Base-by-base conservation (phyloP, 2,797 vertebrate species). In the Philypnodon macrostomus region DNA sequence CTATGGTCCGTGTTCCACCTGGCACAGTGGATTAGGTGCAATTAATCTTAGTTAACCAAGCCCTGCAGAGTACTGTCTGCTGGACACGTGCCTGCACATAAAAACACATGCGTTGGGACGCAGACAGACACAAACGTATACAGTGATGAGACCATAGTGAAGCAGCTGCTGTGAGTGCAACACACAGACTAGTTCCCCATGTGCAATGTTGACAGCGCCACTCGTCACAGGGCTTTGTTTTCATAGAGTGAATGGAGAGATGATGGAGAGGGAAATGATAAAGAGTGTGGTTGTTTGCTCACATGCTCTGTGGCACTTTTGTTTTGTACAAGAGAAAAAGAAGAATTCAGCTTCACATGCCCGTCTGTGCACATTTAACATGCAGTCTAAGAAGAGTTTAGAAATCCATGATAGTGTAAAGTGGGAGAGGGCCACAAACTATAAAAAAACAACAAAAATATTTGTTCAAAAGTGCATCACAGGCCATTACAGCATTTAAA, bases 41-140 rank as follows among this genome's bases (percentile, higher is more conserved):
- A 88, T 89, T 90, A 87, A 88, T 90, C 87, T 90, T 88, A 72
- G 85, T 91, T 90, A 88, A 85, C 85, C 71, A 68, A 85, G 80
- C 61, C 73, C 79, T 53, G 75, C 37, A 12, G 77, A 74, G 69
- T 53, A 63, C 57, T 69, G 71, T 76, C 70, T 67, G 52, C 53
- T 58, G 59, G 50, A 48, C 31, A 32, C 31, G 19, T 24, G 35
- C 52, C 17, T 2, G 17, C 41, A 63, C 64, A 23, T 29, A 63
- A 34, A 68, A 34, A 69, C 52, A 38, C 54, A 24, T 26, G 17
- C 16, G 8, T 30, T 15, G 0, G 18, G 37, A 44, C 53, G 38
- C 46, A 63, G 35, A 48, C 32, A 44, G 37, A 29, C 40, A 58
- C 48, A 65, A 70, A 60, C 52, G 51, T 36, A 40, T 52, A 30